Evolutionary conservation across 2,113 vertebrate species (phyloP), one percentile per base, ranked within the genome.

Genomic region (Struthio camelus): DNA sequence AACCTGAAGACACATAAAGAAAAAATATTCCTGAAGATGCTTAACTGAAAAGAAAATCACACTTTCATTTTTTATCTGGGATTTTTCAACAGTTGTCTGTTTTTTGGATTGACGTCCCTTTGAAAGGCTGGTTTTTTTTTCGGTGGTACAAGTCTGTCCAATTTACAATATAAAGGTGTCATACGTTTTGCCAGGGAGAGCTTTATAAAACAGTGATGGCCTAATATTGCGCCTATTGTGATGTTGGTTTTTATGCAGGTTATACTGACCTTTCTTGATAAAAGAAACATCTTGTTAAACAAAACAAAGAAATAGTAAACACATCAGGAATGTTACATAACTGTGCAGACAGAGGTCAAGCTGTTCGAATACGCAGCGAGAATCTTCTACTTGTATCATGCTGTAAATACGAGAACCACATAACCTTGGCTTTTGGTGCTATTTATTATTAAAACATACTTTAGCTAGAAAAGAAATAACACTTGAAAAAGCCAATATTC

Each of bases 1-100:
- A 99, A 99, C 98, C 99, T 99, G 97, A 46, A 80, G 56, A 83
- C 65, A 90, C 51, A 96, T 54, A 92, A 93, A 95, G 67, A 94
- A 75, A 75, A 94, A 32, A 67, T 4, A 77, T 54, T 84, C 53
- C 80, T 89, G 75, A 58, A 94, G 36, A 77, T 44, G 72, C 20
- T 94, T 85, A 91, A 66, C 38, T 67, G 80, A n/a, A 75, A 83
- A 76, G 42, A 72, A 80, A 81, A 69, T 19, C 30, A 75, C 15
- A 10, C 20, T 61, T 83, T 4, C 6, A 58, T 46, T 46, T 28
- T 25, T 18, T 25, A 14, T 30, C 22, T 32, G 10, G 17, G 44
- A 19, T 22, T 10, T 11, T 23, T 12, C 38, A 40, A 62, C 22
- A 32, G 79, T 58, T 87, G 56, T 28, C 38, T 51, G 48, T 14